Conservation (phyloP, 2,888 invertebrate species). For the Cabera pusaria region DNA sequence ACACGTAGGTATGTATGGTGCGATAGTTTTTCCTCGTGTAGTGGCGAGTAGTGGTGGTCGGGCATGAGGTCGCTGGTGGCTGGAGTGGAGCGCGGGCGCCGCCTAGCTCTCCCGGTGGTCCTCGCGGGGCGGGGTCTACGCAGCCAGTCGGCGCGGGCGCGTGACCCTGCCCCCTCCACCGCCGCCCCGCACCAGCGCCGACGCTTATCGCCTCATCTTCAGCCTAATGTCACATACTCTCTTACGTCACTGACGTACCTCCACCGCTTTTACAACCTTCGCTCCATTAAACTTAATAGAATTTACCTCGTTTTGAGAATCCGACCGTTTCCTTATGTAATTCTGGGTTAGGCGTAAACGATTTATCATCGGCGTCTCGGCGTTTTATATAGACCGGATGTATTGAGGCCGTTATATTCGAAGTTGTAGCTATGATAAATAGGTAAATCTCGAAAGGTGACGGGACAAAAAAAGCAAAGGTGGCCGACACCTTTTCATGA, state of each 20-base stretch:
- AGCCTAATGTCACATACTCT: constrained; percentile 57
- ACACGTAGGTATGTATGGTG: no score
- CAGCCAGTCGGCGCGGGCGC: constrained; percentile 71
- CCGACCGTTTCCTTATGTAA: constrained; percentile 17
- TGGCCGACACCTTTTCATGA: constrained; percentile 69
- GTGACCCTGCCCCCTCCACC: constrained; percentile 43
- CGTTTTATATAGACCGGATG: constrained; percentile 11
- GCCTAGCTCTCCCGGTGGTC: constrained; percentile 84
- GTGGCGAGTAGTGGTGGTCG: constrained; percentile 1
- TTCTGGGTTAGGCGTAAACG: constrained; percentile 7
- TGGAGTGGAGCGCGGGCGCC: constrained; percentile 48
- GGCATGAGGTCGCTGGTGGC: constrained; percentile 25
- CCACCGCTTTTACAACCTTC: constrained; percentile 23
- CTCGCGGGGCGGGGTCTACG: constrained; percentile 77
- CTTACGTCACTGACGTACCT: constrained; percentile 64
- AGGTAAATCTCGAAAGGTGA: constrained; percentile 17
- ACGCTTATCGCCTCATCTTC: constrained; percentile 77
- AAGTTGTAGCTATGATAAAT: constrained; percentile 6
- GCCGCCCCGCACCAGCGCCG: constrained; percentile 45
- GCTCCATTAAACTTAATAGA: constrained; percentile 25
- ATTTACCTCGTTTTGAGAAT: constrained; percentile 23
- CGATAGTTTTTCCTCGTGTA: no score
- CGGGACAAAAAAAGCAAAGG: constrained; percentile 58
- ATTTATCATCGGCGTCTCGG: constrained; percentile 9
- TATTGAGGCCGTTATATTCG: constrained; percentile 1